Percentiles rank a stretch among this genome's conserved stretches.
phyloP scores from a whole-genome alignment of 2,888 invertebrate genomes.

The Amphimallon solstitiale region DNA sequence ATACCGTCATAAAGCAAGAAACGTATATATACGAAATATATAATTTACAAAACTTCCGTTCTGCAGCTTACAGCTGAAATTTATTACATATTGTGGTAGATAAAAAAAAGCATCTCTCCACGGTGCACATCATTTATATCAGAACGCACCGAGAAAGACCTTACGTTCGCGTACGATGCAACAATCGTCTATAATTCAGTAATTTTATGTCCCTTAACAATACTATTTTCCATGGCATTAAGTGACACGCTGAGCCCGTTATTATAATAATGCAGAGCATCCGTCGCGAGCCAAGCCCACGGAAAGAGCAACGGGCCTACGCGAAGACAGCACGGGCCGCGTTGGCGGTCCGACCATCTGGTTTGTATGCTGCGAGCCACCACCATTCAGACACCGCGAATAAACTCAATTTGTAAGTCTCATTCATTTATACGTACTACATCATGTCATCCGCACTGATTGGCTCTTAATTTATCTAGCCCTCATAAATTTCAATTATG shows the following conservation, averaged over 20 bases:
- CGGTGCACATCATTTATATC: constrained; percentile 25
- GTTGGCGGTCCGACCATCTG: constrained; percentile 51
- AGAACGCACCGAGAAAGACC: constrained; percentile 23
- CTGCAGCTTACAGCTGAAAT: constrained; percentile 31
- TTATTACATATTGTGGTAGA: constrained; percentile 29
- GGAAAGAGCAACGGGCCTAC: constrained; percentile 45
- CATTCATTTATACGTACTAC: constrained; percentile 50
- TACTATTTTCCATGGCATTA: constrained; percentile 48
- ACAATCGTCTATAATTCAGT: constrained; percentile 47
- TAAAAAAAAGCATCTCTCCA: neutral
- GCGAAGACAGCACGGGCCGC: constrained; percentile 45
- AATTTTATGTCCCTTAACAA: constrained; percentile 48
- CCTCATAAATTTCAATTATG: constrained; percentile 50
- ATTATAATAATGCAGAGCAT: constrained; percentile 53
- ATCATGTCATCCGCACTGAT: constrained; percentile 49
- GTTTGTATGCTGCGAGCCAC: constrained; percentile 41
- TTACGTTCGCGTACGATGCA: constrained; percentile 26
- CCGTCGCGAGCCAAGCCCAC: constrained; percentile 53
- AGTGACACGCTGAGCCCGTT: constrained; percentile 50
- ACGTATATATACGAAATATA: neutral
- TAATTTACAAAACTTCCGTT: constrained; percentile 29
- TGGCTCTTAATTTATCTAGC: constrained; percentile 52
- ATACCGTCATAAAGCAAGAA: too few species aligned
- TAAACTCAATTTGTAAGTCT: constrained; percentile 53
- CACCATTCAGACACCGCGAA: constrained; percentile 50